Evolutionary conservation across 2,888 invertebrate genomes (phyloP), one percentile per base, ranked within the genome.

Genomic region (Calameuta pallipes): DNA sequence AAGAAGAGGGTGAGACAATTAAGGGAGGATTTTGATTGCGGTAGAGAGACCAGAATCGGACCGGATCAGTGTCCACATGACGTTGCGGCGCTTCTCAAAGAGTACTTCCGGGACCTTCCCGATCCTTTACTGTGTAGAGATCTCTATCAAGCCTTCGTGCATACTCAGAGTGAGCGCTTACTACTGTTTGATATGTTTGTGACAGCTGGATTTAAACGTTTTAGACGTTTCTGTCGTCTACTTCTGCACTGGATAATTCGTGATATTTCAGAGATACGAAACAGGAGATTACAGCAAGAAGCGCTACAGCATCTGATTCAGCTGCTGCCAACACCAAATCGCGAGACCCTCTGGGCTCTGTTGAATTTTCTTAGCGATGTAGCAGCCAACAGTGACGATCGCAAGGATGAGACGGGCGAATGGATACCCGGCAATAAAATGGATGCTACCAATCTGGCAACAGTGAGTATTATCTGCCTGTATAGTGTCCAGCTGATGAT

Each of bases 1-100:
- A 97, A 97, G 91, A 98, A 98, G 91, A 94, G 98, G 90, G 97
- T 98, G 71, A 94, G 98, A 92, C 97, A 98, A 97, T 92, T 98
- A 82, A 93, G 97, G 74, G 98, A 98, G 90, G 97, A 97, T 82
- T 97, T 98, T 92, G 97, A 98, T 92, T 94, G 95, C 81, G 97
- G 96, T 31, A 94, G 95, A 85, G 95, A 95, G 87, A 93, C 94
- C 23, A 93, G 94, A 79, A 93, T 98, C 85, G 96, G 95, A 83
- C 94, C 95, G 13, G 96, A 96, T 74, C 96, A 96, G 86, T 97
- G 97, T 92, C 97, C 98, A 1, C 98, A 98, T 92, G 98, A 98
- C 90, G 97, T 98, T 78, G 98, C 98, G 12, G 97, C 97, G 0
- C 93, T 98, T 70, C 94, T 98, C 56, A 98, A 98, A 91, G 98